phyloP scores from a whole-genome alignment of 2,888 invertebrate genomes.

The Epinotia nisella region DNA sequence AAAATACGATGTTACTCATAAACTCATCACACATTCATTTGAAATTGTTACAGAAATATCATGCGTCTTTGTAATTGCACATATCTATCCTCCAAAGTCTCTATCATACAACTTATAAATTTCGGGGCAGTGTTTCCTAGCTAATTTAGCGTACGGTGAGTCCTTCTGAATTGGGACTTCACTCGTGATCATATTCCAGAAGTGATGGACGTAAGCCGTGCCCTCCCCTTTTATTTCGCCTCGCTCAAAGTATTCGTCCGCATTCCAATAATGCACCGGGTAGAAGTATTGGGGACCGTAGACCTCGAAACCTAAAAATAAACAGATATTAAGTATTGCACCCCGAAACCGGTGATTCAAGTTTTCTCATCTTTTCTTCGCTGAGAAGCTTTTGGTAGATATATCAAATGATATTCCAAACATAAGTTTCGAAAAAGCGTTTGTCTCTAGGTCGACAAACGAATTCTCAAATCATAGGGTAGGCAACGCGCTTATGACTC shows the following conservation, averaged over 20 bases:
- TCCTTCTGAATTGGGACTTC: constrained; percentile 48
- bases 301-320: constrained; percentile 84
- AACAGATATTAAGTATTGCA: neutral
- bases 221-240: constrained; percentile 61
- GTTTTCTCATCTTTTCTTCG: too few species aligned
- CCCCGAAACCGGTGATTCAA: too few species aligned
- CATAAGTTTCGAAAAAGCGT: too few species aligned
- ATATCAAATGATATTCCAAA: too few species aligned
- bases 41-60: too few species aligned
- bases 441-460: too few species aligned
- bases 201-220: constrained; percentile 56
- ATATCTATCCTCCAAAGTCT: constrained; percentile 42
- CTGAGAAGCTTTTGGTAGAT: too few species aligned
- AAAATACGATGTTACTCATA: too few species aligned
- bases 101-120: constrained; percentile 49
- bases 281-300: constrained; percentile 88
- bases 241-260: constrained; percentile 85
- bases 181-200: constrained; percentile 59
- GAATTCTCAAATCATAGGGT: too few species aligned
- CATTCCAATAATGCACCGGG: constrained; percentile 86
- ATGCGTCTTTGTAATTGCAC: too few species aligned
- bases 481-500: too few species aligned
- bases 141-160: constrained; percentile 51
- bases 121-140: constrained; percentile 50
- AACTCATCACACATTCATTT: too few species aligned